These are phyloP conservation scores for Eupithecia subumbrata DNA, from an alignment of 2,888 invertebrate genomes.

Conservation along the genomic window DNA sequence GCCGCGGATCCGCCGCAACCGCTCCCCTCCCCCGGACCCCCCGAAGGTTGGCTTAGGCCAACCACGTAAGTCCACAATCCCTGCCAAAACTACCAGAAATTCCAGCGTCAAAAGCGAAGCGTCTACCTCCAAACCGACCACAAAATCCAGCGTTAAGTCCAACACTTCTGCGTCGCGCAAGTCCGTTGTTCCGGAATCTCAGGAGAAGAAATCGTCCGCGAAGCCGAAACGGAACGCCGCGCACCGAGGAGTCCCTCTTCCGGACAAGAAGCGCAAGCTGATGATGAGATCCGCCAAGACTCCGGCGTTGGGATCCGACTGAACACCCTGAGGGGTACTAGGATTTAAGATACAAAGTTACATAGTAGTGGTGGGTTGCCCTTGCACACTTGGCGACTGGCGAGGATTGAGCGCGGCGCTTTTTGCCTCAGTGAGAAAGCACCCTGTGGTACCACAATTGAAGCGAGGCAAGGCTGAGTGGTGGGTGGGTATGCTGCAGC, in stretches of 20 bases:
- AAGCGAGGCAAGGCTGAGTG: background rate
- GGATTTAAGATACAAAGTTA: constrained; percentile 26
- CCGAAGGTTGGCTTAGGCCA: constrained; percentile 37
- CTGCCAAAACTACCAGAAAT: constrained; percentile 49
- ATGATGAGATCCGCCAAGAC: constrained; percentile 61
- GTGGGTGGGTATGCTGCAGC: background rate
- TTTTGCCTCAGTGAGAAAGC: background rate
- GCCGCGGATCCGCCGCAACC: constrained; percentile 75
- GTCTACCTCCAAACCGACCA: constrained; percentile 40
- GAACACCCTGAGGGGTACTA: constrained; percentile 43
- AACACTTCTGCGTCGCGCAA: constrained; percentile 44
- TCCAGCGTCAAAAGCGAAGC: constrained; percentile 49
- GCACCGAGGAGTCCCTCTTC: constrained; percentile 71
- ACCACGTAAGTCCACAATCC: constrained; percentile 48
- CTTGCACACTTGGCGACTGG: background rate
- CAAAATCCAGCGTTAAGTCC: constrained; percentile 33
- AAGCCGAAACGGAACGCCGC: constrained; percentile 55
- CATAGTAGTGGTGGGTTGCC: background rate
- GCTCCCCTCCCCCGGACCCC: constrained; percentile 56
- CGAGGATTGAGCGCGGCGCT: background rate
- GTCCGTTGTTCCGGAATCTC: constrained; percentile 40
- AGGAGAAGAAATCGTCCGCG: constrained; percentile 42
- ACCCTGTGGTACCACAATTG: background rate
- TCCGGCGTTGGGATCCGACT: constrained; percentile 46
- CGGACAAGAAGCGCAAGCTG: constrained; percentile 69